Evolutionary conservation across 2,888 invertebrate genomes (phyloP).

Genomic region (Entomobrya multifasciata): DNA sequence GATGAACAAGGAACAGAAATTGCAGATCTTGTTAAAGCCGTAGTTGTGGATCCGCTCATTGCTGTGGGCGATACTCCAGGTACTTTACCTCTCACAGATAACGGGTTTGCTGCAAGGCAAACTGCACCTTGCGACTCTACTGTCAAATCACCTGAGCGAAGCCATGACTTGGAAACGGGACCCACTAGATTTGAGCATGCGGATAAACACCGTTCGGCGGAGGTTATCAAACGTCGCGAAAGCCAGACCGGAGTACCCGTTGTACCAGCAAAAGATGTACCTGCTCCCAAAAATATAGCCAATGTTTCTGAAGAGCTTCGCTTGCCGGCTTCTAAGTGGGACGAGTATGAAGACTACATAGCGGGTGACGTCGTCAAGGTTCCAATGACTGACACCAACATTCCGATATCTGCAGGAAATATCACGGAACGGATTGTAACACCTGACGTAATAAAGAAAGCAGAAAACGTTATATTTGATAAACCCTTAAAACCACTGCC

Average conservation of each 20-base stretch:
- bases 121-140: slow-evolving; percentile 77
- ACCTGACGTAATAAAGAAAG: slow-evolving; percentile 92
- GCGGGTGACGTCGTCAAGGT: slow-evolving; percentile 78
- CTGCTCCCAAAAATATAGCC: slow-evolving; percentile 19
- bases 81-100: background rate
- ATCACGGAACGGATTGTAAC: slow-evolving; percentile 86
- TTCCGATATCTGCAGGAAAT: slow-evolving; percentile 15
- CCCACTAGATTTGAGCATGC: background rate
- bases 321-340: slow-evolving; percentile 78
- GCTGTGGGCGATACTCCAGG: background rate
- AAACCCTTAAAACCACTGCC: slow-evolving; percentile 89
- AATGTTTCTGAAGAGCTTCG: slow-evolving; percentile 43
- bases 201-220: slow-evolving; percentile 7
- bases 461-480: slow-evolving; percentile 95
- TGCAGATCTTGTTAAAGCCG: background rate
- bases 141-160: slow-evolving; percentile 75
- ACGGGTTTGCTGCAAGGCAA: slow-evolving; percentile 38
- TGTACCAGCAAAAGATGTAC: slow-evolving; percentile 21
- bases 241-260: background rate
- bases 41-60: no score
- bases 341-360: slow-evolving; percentile 78
- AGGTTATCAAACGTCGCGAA: slow-evolving; percentile 27
- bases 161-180: slow-evolving; percentile 31
- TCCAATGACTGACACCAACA: background rate
- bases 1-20: slow-evolving; percentile 32